Percentiles rank a stretch among this genome's conserved stretches.
Conservation (phyloP, 1,140 invertebrate species). For the Augochlora pura region DNA sequence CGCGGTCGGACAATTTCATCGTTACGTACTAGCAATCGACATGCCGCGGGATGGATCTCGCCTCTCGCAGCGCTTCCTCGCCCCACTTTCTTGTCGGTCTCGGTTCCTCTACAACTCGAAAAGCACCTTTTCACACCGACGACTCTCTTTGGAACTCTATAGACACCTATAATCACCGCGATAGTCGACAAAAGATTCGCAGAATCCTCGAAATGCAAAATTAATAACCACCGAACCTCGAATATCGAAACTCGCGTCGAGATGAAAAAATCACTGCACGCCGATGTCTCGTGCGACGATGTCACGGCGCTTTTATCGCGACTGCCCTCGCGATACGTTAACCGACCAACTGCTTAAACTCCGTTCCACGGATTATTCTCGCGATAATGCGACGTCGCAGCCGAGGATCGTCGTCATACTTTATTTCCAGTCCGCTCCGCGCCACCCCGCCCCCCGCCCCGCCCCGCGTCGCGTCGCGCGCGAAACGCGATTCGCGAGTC, state of each 20-base stretch:
- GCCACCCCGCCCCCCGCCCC: conserved; percentile 6
- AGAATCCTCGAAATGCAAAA: neutral
- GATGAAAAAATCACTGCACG: no score
- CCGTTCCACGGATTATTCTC: conserved; percentile 1
- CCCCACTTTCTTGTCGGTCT: neutral
- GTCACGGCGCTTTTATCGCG: neutral
- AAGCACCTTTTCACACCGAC: no score
- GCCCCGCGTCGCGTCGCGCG: conserved; percentile 8
- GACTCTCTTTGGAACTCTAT: no score
- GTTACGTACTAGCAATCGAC: conserved; percentile 42
- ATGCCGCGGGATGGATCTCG: conserved; percentile 11
- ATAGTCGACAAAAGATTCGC: no score
- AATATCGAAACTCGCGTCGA: no score
- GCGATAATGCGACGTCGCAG: conserved; percentile 6
- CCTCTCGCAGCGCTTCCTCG: no score
- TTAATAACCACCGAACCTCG: no score
- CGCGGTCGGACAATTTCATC: neutral
- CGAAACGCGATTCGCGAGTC: conserved; percentile 14
- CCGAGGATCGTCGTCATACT: conserved; percentile 15
- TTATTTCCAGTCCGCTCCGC: conserved; percentile 31
- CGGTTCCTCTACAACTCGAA: neutral
- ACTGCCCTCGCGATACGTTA: neutral
- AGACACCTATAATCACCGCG: no score
- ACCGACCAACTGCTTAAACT: neutral
- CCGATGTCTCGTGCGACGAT: no score